Conservation (phyloP, 2,113 vertebrate genomes). For the Thunnus thynnus region DNA sequence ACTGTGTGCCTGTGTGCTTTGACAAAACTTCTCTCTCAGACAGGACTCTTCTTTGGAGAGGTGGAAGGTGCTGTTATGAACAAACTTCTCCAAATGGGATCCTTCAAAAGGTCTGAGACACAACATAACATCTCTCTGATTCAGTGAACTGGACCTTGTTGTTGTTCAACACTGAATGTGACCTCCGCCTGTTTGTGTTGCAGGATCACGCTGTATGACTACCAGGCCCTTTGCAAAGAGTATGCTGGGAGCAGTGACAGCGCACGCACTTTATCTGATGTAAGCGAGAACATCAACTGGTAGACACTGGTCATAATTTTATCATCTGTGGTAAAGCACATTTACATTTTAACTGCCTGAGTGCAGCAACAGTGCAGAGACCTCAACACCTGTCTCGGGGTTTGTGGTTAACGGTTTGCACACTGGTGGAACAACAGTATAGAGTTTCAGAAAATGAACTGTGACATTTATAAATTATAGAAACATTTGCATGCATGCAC, state of each 20-base stretch:
- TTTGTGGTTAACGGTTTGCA: conserved; percentile 1
- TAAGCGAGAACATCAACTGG: conserved; percentile 71
- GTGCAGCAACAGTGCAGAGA: background rate
- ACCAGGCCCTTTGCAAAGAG: conserved; percentile 95
- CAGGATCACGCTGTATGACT: conserved; percentile 97
- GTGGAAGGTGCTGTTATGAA: conserved; percentile 98
- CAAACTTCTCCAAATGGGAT: conserved; percentile 97
- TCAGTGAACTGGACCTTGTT: background rate
- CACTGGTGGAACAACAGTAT: background rate
- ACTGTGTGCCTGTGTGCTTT: conserved; percentile 35
- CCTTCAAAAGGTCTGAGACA: conserved; percentile 93
- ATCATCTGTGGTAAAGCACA: background rate
- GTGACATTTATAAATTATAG: background rate
- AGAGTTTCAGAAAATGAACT: background rate
- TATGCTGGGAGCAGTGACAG: conserved; percentile 95
- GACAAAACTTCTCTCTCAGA: conserved; percentile 83
- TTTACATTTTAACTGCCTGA: background rate
- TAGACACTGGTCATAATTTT: background rate
- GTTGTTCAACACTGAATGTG: background rate
- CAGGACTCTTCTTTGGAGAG: conserved; percentile 96
- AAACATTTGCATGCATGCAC: no score
- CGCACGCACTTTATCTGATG: conserved; percentile 90
- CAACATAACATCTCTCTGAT: background rate
- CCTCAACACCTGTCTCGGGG: background rate
- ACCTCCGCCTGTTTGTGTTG: conserved; percentile 29